A percentile compares a stretch with the other conserved stretches of the same genome.
Evolutionary conservation across 2,797 vertebrate species (phyloP).

Genomic region (Notolepis coatsorum): DNA sequence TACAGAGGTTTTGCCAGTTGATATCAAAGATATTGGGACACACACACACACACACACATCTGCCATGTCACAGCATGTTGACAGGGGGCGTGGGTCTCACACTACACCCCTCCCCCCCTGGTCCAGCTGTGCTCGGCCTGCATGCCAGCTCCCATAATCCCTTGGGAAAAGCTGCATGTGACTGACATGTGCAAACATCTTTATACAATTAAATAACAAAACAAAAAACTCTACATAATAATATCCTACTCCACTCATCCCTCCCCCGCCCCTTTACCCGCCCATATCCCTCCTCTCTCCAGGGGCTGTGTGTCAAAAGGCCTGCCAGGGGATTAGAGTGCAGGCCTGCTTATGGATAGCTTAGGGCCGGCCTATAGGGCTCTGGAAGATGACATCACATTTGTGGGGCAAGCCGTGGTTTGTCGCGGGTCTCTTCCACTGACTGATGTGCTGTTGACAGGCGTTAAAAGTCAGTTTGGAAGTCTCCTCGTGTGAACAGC

Average conservation of each 20-base stretch:
- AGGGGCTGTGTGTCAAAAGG: background rate
- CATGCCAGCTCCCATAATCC: conserved; percentile 8
- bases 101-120: background rate
- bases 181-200: conserved; percentile 25
- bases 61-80: background rate
- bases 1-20: no score
- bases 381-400: no score
- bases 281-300: background rate
- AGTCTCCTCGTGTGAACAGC: no score
- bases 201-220: conserved; percentile 32
- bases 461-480: no score
- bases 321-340: background rate
- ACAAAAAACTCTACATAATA: conserved; percentile 18
- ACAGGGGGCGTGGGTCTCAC: background rate
- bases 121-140: background rate
- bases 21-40: background rate
- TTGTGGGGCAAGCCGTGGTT: no score
- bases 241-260: background rate
- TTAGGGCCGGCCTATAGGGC: no score
- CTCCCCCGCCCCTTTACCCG: conserved; percentile 1
- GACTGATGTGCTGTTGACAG: no score
- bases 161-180: background rate
- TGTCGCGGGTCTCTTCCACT: no score
- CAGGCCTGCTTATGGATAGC: background rate
- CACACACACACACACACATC: background rate